Base-by-base conservation (phyloP, 1,140 invertebrate genomes). In the Mizuhopecten yessoensis region DNA sequence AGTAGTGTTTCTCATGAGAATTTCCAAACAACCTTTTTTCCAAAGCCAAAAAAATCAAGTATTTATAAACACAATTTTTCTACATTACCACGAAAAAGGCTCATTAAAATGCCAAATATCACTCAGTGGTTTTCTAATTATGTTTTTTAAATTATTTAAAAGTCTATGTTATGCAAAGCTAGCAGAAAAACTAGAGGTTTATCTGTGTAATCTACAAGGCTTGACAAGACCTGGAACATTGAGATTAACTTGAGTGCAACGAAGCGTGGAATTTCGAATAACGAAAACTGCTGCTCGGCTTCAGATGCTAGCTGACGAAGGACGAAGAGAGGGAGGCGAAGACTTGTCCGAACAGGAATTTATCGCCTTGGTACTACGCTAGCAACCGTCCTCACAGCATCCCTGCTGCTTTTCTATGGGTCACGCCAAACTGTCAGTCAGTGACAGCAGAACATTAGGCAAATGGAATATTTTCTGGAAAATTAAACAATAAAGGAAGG, bases 51-150 rank as follows among this genome's bases (percentile, higher is more conserved):
- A 75, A 75, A n/a, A 75, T 75, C n/a, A 0, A 29, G 57, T 5
- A 5, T 75, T 75, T 75, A 75, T 75, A 75, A 75, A 75, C 57
- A 75, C 57, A 75, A 75, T 75, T 75, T 75, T 75, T 75, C 57
- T 75, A 75, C 57, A 75, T 75, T 29, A 75, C 57, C 57, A 75
- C 0, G 57, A 75, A 75, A 49, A 29, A 29, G n/a, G 3, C 57
- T 75, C 57, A 75, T 75, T 75, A 75, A 75, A 75, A 75, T 75
- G n/a, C 57, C 57, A 75, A 75, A 75, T 75, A 75, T 75, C 57
- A 75, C 57, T 75, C 57, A n/a, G 20, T 75, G 57, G 57, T 75
- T 75, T 75, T 75, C 57, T 75, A 75, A 75, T 75, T 75, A 75
- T 75, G 17, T 75, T 75, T 57, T 75, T 75, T 75, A 29, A 75